Percentiles rank a stretch among this genome's conserved stretches.
Evolutionary conservation across 2,797 vertebrate species (phyloP).

Genomic region (Scomberomorus guttatus): DNA sequence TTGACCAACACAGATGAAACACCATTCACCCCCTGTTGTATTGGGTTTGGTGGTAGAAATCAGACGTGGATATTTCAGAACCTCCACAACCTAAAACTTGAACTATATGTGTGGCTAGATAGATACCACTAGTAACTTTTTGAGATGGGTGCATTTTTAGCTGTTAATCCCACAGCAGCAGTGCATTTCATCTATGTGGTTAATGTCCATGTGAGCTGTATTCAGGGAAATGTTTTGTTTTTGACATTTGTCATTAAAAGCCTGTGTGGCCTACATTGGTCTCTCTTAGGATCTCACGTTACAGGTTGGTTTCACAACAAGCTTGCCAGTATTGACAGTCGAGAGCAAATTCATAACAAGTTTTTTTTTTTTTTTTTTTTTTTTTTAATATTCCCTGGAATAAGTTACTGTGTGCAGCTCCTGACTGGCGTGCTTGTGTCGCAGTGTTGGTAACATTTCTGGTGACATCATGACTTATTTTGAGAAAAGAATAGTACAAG

Average conservation of each 20-base stretch:
- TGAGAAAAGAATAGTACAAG: constrained; percentile 26
- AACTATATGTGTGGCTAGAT: background rate
- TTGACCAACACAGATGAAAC: background rate
- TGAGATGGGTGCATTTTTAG: background rate
- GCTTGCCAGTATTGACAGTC: background rate
- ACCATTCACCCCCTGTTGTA: background rate
- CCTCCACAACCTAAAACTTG: background rate
- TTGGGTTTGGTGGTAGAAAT: background rate
- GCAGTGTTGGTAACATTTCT: constrained; percentile 10
- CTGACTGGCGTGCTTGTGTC: constrained; percentile 47
- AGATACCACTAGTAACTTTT: background rate
- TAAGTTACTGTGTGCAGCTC: constrained; percentile 22
- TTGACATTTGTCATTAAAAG: background rate
- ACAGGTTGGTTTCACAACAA: constrained; percentile 16
- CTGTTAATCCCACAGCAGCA: background rate
- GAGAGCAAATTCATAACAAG: background rate
- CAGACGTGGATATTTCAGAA: background rate
- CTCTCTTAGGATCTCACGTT: background rate
- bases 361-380: background rate
- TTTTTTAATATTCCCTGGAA: background rate
- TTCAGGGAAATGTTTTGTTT: background rate
- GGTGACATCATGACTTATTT: constrained; percentile 40
- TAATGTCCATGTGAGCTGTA: background rate
- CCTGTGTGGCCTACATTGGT: background rate
- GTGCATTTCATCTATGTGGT: background rate